phyloP scores from a whole-genome alignment of 2,113 vertebrate species.

The Prochilodus magdalenae region DNA sequence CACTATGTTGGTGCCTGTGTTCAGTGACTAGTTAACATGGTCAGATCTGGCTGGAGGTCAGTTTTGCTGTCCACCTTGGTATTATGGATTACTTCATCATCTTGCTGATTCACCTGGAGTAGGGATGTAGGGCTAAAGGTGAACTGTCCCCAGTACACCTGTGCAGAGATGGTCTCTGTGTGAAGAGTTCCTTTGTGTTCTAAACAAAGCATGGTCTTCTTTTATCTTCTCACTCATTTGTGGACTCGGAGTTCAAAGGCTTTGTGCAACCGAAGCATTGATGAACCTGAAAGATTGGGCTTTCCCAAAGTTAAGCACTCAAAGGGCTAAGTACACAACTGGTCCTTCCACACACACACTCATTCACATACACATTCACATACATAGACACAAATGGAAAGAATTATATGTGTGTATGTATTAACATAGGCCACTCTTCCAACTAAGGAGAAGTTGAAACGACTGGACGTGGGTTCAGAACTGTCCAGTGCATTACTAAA shows the following conservation, averaged over 20 bases:
- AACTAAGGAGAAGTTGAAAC: too few species aligned
- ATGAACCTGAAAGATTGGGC: not conserved
- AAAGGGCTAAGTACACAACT: not conserved
- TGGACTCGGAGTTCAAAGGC: not conserved
- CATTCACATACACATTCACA: not conserved
- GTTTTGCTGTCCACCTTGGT: too few species aligned
- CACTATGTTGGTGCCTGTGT: too few species aligned
- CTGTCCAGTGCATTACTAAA: too few species aligned
- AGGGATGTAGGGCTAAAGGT: not conserved
- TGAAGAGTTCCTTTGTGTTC: not conserved
- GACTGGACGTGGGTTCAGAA: too few species aligned
- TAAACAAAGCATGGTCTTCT: not conserved
- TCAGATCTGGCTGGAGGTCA: too few species aligned
- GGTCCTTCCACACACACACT: not conserved
- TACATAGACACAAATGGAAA: not conserved
- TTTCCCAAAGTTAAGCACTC: not conserved
- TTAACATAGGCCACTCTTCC: too few species aligned
- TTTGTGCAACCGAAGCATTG: too few species aligned
- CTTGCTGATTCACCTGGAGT: not conserved
- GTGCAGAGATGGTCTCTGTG: not conserved
- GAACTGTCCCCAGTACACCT: not conserved
- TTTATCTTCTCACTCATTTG: not conserved
- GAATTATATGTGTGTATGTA: not conserved
- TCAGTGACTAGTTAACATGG: too few species aligned
- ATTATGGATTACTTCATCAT: too few species aligned